Conservation (phyloP, 2,113 vertebrate species). For the Abramis brama region DNA sequence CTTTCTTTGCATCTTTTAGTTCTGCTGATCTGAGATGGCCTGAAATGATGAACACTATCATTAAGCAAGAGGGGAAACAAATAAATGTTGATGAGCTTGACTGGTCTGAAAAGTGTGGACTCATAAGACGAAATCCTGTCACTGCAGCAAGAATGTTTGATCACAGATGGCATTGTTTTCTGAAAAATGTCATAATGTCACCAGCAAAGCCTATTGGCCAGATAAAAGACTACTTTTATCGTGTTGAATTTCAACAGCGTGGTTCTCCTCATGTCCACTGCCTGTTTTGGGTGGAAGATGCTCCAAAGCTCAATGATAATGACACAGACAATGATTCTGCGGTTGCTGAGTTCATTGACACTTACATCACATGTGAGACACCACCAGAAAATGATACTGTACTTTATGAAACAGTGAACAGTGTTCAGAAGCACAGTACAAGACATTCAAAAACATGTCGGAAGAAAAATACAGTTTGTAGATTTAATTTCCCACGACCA, state of each 20-base stretch:
- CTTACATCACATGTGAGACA: conserved; percentile 34
- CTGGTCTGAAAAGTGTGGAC: too few species aligned
- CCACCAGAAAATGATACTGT: not conserved
- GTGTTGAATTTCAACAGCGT: too few species aligned
- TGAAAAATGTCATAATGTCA: too few species aligned
- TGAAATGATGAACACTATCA: conserved; percentile 1
- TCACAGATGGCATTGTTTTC: too few species aligned
- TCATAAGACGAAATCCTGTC: too few species aligned
- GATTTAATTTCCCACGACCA: conserved; percentile 48
- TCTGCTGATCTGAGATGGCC: conserved; percentile 44
- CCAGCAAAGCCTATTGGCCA: too few species aligned
- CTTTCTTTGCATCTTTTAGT: conserved; percentile 9
- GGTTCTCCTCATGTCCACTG: too few species aligned
- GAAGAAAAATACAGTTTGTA: conserved; percentile 31
- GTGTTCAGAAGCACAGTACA: conserved; percentile 40
- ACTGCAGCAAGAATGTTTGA: too few species aligned
- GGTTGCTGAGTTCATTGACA: conserved; percentile 7
- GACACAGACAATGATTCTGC: not conserved
- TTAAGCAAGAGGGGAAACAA: not conserved
- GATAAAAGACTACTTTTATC: too few species aligned
- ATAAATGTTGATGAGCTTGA: too few species aligned
- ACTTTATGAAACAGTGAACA: conserved; percentile 23
- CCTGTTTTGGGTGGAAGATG: too few species aligned
- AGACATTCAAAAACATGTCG: conserved; percentile 48
- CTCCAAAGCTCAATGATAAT: not conserved